Evolutionary conservation across 2,797 vertebrate species (phyloP).

Genomic region (Sebastes miniatus): DNA sequence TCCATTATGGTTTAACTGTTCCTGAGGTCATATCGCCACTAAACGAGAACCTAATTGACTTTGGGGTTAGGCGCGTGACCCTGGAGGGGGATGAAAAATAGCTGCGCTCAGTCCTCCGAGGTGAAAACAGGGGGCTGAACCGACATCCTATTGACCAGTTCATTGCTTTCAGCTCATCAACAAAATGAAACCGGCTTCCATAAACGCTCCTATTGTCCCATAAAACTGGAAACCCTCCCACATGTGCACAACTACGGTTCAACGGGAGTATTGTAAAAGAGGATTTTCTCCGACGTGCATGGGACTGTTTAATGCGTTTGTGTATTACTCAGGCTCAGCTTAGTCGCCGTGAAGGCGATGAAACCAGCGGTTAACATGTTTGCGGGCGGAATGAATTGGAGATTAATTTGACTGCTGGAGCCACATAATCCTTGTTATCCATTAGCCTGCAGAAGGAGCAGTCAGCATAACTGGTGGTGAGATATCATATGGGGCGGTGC

Average conservation of each 20-base stretch:
- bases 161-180: conserved; percentile 63
- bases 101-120: conserved; percentile 34
- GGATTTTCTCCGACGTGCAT: conserved; percentile 33
- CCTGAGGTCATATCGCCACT: conserved; percentile 16
- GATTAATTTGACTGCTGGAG: conserved; percentile 58
- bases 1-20: conserved; percentile 23
- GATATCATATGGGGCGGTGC: neutral
- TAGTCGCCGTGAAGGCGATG: conserved; percentile 4
- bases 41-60: conserved; percentile 64
- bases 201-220: conserved; percentile 65
- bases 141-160: conserved; percentile 70
- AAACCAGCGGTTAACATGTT: conserved; percentile 60
- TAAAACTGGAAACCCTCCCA: conserved; percentile 55
- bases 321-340: conserved; percentile 31
- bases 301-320: conserved; percentile 30
- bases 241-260: neutral
- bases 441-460: conserved; percentile 21
- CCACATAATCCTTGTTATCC: conserved; percentile 43
- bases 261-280: conserved; percentile 50
- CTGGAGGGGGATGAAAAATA: conserved; percentile 57
- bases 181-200: conserved; percentile 70
- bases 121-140: conserved; percentile 43
- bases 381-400: conserved; percentile 42
- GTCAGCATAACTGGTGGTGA: conserved; percentile 19
- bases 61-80: conserved; percentile 55